A percentile compares a stretch with the other conserved stretches of the same genome.
phyloP scores from a whole-genome alignment of 2,797 vertebrate genomes.

The Sebastes nivosus region DNA sequence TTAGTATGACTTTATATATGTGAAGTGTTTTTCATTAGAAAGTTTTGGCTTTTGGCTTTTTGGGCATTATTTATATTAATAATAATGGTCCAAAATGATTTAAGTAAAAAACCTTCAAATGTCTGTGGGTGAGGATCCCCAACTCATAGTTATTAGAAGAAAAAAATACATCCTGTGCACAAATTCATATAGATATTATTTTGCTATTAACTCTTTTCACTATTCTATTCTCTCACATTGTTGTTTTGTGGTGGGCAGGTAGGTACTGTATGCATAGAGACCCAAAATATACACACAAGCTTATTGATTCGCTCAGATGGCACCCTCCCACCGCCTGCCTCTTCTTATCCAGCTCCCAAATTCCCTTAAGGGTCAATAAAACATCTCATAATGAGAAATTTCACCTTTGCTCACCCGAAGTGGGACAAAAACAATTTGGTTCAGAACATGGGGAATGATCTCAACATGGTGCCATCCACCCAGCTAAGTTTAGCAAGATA shows the following conservation, averaged over 20 bases:
- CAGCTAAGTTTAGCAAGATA: slow-evolving; percentile 47
- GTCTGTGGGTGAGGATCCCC: not conserved
- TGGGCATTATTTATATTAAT: not conserved
- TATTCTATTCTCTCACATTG: not conserved
- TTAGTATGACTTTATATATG: too few species aligned
- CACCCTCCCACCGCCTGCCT: slow-evolving; percentile 46
- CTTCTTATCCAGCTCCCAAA: slow-evolving; percentile 55
- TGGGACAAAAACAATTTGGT: slow-evolving; percentile 66
- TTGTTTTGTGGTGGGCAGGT: slow-evolving; percentile 12
- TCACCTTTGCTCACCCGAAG: slow-evolving; percentile 54
- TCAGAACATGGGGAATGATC: slow-evolving; percentile 53
- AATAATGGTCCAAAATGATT: not conserved
- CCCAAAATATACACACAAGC: slow-evolving; percentile 4
- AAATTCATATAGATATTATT: not conserved
- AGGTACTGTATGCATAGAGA: slow-evolving; percentile 3
- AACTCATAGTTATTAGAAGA: not conserved
- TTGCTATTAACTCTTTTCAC: not conserved
- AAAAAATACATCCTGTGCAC: not conserved
- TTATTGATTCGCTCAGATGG: slow-evolving; percentile 61
- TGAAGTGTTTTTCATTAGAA: too few species aligned
- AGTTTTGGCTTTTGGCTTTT: not conserved
- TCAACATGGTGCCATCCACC: slow-evolving; percentile 47
- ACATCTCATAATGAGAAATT: slow-evolving; percentile 69
- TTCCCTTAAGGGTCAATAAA: slow-evolving; percentile 70
- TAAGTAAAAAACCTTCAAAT: not conserved